Conservation (phyloP, 2,797 vertebrate genomes). For the Pangasius djambal region DNA sequence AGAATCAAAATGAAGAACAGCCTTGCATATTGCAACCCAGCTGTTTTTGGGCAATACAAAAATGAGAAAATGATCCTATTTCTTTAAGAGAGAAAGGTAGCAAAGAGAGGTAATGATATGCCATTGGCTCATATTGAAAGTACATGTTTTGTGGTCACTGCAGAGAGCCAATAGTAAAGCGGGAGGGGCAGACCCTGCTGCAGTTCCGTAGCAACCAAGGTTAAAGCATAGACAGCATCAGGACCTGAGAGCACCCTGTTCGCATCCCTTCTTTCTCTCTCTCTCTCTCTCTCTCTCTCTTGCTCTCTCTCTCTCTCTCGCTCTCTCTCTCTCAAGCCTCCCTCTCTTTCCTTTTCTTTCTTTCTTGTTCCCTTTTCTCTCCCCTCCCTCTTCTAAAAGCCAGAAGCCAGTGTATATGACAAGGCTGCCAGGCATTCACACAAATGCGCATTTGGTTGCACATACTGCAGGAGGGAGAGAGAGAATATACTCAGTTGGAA, state of each 20-base stretch:
- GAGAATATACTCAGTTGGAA: background rate
- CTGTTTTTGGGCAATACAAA: slow-evolving; percentile 53
- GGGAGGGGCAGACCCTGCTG: slow-evolving; percentile 78
- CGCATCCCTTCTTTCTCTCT: slow-evolving; percentile 34
- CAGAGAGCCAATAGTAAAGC: slow-evolving; percentile 74
- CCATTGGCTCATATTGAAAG: slow-evolving; percentile 73
- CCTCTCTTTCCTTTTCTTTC: background rate
- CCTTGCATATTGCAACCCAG: slow-evolving; percentile 29
- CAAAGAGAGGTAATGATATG: slow-evolving; percentile 64
- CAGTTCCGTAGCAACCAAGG: slow-evolving; percentile 84
- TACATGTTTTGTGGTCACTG: slow-evolving; percentile 77
- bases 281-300: slow-evolving; percentile 23
- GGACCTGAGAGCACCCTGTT: slow-evolving; percentile 59
- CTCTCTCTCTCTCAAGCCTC: background rate
- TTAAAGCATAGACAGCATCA: slow-evolving; percentile 81
- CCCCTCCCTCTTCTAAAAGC: slow-evolving; percentile 5
- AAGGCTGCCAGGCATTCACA: slow-evolving; percentile 13
- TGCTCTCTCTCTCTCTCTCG: background rate
- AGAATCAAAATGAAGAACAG: slow-evolving; percentile 20
- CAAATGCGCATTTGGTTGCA: slow-evolving; percentile 14
- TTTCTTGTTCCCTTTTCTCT: background rate
- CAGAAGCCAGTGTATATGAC: slow-evolving; percentile 32
- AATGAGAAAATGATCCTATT: slow-evolving; percentile 58
- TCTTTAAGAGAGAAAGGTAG: slow-evolving; percentile 72
- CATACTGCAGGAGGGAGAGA: slow-evolving; percentile 12